Percentiles rank a stretch among this genome's conserved stretches.
phyloP scores from a whole-genome alignment of 35 echinoderm and acorn worm genomes.

The Heliocidaris erythrogramma region DNA sequence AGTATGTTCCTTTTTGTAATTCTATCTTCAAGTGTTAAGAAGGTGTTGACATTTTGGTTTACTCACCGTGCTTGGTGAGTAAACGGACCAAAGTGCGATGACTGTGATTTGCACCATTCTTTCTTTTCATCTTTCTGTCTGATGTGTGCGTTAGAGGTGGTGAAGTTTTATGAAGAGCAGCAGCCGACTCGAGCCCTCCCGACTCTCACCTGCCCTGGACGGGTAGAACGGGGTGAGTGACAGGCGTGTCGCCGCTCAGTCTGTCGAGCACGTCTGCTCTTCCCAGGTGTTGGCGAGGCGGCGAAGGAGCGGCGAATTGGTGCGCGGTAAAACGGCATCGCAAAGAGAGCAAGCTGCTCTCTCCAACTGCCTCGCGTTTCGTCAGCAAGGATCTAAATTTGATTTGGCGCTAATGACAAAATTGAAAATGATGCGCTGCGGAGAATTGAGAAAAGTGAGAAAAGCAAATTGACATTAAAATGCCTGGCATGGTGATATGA shows the following conservation, averaged over 20 bases:
- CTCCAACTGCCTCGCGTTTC: neutral
- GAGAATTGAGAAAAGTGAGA: neutral
- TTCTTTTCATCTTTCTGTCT: neutral
- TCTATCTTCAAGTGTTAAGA: constrained; percentile 37
- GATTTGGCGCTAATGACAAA: neutral
- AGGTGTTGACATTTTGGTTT: constrained; percentile 40
- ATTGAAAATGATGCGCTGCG: neutral
- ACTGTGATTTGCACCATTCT: constrained; percentile 31
- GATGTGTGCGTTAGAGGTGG: neutral
- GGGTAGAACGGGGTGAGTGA: constrained; percentile 5
- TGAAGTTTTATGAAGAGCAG: constrained; percentile 1
- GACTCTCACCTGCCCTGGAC: neutral
- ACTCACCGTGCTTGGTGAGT: constrained; percentile 33
- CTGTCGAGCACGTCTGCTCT: neutral
- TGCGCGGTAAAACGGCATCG: neutral
- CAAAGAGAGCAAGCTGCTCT: neutral
- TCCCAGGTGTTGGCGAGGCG: constrained; percentile 9
- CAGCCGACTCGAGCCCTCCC: neutral
- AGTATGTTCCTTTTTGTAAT: constrained; percentile 36
- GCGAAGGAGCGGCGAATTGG: neutral
- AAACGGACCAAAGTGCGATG: constrained; percentile 47
- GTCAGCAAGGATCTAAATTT: neutral
- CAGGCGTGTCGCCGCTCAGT: constrained; percentile 38
- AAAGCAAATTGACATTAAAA: constrained; percentile 18
- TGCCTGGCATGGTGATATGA: neutral